These are phyloP conservation scores for Drosophila eugracilis DNA, from an alignment of 1,140 invertebrate species.

Conservation along the genomic window DNA sequence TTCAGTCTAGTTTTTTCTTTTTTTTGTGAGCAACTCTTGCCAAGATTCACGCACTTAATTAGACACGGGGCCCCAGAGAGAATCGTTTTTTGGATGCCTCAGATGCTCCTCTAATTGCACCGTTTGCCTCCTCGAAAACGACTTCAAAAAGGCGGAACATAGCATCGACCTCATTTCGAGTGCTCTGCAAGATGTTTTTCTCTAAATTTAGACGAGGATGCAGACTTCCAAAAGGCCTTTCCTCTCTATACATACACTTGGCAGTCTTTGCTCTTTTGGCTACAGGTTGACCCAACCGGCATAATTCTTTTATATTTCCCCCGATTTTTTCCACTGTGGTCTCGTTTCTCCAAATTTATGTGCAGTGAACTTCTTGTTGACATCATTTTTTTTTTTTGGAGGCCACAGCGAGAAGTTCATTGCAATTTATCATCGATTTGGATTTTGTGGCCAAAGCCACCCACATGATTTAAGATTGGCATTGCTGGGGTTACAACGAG, in stretches of 20 bases:
- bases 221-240: conserved; percentile 22
- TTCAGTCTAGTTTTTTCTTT: conserved; percentile 12
- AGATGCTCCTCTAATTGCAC: conserved; percentile 66
- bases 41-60: conserved; percentile 79
- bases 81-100: conserved; percentile 38
- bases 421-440: conserved; percentile 65
- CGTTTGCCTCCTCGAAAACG: conserved; percentile 26
- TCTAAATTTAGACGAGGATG: conserved; percentile 47
- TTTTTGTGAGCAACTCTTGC: conserved; percentile 53
- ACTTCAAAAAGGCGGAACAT: conserved; percentile 46
- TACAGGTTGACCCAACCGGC: conserved; percentile 61
- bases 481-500: conserved; percentile 12
- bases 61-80: conserved; percentile 55
- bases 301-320: conserved; percentile 8
- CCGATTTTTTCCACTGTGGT: conserved; percentile 29
- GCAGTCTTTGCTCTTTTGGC: conserved; percentile 18
- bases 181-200: conserved; percentile 36
- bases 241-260: conserved; percentile 16
- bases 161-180: conserved; percentile 52
- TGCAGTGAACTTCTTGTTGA: conserved; percentile 37
- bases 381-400: conserved; percentile 65
- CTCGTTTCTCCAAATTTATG: conserved; percentile 64
- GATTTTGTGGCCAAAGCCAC: conserved; percentile 47
- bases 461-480: conserved; percentile 50
- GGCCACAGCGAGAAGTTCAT: conserved; percentile 68